Conservation (phyloP, 2,888 invertebrate species). For the Sphaerophoria rueppellii region DNA sequence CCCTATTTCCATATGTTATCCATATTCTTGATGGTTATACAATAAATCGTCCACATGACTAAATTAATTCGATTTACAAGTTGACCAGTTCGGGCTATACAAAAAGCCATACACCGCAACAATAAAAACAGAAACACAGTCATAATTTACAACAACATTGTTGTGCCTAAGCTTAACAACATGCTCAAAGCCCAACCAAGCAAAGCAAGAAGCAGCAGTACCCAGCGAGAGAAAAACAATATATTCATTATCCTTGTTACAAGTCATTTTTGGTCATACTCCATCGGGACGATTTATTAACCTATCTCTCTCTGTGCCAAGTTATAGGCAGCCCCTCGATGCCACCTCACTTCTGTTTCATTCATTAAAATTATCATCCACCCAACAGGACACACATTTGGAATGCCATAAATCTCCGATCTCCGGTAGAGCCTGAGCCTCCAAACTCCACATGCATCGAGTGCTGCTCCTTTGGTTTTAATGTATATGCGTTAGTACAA, state of each 20-base stretch:
- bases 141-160: constrained; percentile 71
- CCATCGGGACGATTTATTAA: constrained; percentile 71
- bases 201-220: constrained; percentile 21
- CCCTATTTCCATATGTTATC: constrained; percentile 32
- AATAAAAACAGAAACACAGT: constrained; percentile 60
- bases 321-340: neutral
- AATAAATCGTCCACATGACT: constrained; percentile 68
- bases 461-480: neutral
- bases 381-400: constrained; percentile 73
- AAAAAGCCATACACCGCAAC: neutral
- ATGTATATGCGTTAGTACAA: constrained; percentile 36
- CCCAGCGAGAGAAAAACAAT: constrained; percentile 71
- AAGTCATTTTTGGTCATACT: constrained; percentile 74
- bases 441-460: neutral
- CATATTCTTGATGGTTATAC: constrained; percentile 16
- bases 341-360: constrained; percentile 44
- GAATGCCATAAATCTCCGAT: constrained; percentile 72
- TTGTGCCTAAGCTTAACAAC: constrained; percentile 65
- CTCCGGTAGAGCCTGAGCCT: constrained; percentile 50
- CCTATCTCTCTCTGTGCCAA: constrained; percentile 56
- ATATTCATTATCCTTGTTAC: constrained; percentile 74
- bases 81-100: constrained; percentile 37
- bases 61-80: constrained; percentile 72
- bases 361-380: constrained; percentile 73
- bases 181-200: constrained; percentile 52